Conservation (phyloP, 2,113 vertebrate genomes). For the Chaenogobius annularis region DNA sequence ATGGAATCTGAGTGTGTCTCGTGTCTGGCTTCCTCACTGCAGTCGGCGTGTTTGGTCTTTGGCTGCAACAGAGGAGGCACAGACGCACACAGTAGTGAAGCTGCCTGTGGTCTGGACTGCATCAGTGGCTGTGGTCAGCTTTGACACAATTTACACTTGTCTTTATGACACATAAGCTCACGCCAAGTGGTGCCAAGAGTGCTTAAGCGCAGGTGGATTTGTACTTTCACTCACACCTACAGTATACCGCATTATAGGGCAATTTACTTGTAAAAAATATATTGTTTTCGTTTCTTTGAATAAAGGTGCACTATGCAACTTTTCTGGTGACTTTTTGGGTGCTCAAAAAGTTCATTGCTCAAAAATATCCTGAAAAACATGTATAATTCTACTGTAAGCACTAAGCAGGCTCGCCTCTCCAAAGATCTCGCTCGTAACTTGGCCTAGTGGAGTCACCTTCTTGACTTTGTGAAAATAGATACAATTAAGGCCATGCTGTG, state of each 20-base stretch:
- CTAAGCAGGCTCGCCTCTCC: too few species aligned
- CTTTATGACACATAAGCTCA: conserved; percentile 45
- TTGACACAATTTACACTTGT: conserved; percentile 68
- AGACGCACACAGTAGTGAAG: conserved; percentile 51
- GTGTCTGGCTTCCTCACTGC: conserved; percentile 74
- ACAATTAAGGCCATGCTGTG: too few species aligned
- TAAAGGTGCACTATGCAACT: not conserved
- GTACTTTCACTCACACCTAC: not conserved
- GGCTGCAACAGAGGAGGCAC: conserved; percentile 34
- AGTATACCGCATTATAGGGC: not conserved
- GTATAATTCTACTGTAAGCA: too few species aligned
- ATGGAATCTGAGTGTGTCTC: conserved; percentile 79
- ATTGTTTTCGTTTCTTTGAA: too few species aligned
- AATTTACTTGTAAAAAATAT: not conserved
- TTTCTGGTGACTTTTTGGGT: too few species aligned
- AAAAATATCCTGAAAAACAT: too few species aligned
- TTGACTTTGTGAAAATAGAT: too few species aligned
- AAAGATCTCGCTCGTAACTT: too few species aligned
- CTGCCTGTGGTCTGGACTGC: conserved; percentile 68
- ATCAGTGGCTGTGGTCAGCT: conserved; percentile 65
- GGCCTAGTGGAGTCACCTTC: too few species aligned
- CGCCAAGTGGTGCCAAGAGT: conserved; percentile 19
- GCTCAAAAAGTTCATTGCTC: too few species aligned
- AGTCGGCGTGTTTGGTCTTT: conserved; percentile 69
- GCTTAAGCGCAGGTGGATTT: conserved; percentile 19